phyloP scores from a whole-genome alignment of 2,888 invertebrate species.

The Meteorus cinctellus region DNA sequence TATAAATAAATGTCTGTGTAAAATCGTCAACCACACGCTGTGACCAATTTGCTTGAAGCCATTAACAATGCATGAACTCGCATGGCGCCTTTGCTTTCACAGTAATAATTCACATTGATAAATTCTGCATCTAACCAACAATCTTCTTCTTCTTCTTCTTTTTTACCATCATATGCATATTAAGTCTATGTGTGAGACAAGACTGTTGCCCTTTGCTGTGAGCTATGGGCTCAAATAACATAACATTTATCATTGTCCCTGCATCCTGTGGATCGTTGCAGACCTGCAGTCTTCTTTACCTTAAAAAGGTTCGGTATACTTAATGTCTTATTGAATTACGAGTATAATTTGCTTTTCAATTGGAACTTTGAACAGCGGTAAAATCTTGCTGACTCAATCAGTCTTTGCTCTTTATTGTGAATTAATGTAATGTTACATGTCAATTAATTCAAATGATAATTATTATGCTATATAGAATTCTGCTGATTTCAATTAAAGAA shows the following conservation, averaged over 20 bases:
- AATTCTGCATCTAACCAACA: not conserved
- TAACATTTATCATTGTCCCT: slow-evolving; percentile 65
- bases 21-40: slow-evolving; percentile 22
- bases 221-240: slow-evolving; percentile 66
- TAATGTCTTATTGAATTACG: slow-evolving; percentile 53
- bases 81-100: slow-evolving; percentile 10
- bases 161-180: slow-evolving; percentile 15
- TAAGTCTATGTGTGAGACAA: slow-evolving; percentile 15
- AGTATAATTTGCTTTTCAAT: slow-evolving; percentile 36
- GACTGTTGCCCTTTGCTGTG: slow-evolving; percentile 58
- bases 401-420: slow-evolving; percentile 5
- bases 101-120: slow-evolving; percentile 17
- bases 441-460: slow-evolving; percentile 8
- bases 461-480: no score
- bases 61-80: slow-evolving; percentile 19
- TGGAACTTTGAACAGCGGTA: not conserved
- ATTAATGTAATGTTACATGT: slow-evolving; percentile 15
- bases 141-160: slow-evolving; percentile 14
- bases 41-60: not conserved
- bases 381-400: slow-evolving; percentile 3
- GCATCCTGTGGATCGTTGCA: slow-evolving; percentile 68
- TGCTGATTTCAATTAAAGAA: not conserved
- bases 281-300: slow-evolving; percentile 74
- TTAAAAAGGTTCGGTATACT: slow-evolving; percentile 73
- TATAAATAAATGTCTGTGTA: not conserved